phyloP scores from a whole-genome alignment of 2,113 vertebrate species.

The Anhinga rufa region DNA sequence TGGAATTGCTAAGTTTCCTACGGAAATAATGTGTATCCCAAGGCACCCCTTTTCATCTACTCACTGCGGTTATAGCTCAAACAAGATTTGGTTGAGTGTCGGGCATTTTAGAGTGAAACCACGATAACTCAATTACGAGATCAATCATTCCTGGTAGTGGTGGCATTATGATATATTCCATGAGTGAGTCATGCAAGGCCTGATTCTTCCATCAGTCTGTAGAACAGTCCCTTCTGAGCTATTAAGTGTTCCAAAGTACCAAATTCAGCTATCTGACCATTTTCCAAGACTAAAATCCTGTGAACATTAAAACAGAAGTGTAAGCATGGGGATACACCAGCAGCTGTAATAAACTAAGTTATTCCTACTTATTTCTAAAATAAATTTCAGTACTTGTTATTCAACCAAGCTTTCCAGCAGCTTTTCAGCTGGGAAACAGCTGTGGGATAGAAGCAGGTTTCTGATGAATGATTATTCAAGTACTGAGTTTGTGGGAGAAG shows the following conservation, averaged over 20 bases:
- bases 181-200: slow-evolving; percentile 73
- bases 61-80: neutral
- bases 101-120: neutral
- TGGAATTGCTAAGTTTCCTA: neutral
- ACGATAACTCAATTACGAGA: neutral
- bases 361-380: neutral
- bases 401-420: neutral
- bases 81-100: neutral
- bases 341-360: neutral
- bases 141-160: neutral
- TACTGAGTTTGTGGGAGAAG: neutral
- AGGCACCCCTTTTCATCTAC: neutral
- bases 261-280: slow-evolving; percentile 84
- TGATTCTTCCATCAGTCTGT: slow-evolving; percentile 87
- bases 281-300: slow-evolving; percentile 94
- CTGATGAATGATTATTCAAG: neutral
- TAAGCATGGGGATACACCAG: neutral
- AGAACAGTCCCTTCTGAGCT: slow-evolving; percentile 86
- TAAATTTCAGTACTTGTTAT: neutral
- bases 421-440: neutral
- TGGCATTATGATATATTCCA: neutral
- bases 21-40: neutral
- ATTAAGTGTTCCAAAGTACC: slow-evolving; percentile 84
- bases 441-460: neutral
- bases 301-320: neutral